Conservation (phyloP, 1,140 invertebrate genomes). For the Megalonaias nervosa region DNA sequence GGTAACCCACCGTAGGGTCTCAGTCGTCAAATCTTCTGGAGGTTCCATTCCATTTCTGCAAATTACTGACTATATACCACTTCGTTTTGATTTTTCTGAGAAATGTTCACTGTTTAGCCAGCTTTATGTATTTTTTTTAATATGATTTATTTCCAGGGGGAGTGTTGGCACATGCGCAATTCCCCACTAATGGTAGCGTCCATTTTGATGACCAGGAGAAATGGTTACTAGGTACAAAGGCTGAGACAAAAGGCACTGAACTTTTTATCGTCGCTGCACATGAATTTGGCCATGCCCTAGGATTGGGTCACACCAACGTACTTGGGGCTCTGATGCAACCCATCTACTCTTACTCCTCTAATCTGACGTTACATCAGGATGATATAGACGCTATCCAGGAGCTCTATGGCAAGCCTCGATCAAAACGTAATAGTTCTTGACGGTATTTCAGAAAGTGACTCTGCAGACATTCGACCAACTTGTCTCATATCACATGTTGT, state of each 20-base stretch:
- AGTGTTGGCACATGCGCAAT: slow-evolving; percentile 69
- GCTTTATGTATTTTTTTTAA: slow-evolving; percentile 14
- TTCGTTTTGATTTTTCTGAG: too few relatives aligned
- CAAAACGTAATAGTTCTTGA: too few relatives aligned
- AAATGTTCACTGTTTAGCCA: too few relatives aligned
- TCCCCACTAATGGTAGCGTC: slow-evolving; percentile 74
- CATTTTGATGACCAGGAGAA: slow-evolving; percentile 69
- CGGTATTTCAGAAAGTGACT: too few relatives aligned
- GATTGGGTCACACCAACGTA: slow-evolving; percentile 49
- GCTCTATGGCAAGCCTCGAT: slow-evolving; percentile 73
- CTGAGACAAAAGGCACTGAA: slow-evolving; percentile 41
- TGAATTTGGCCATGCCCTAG: slow-evolving; percentile 62
- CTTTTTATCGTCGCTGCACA: slow-evolving; percentile 59
- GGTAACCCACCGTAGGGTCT: too few relatives aligned
- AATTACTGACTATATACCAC: too few relatives aligned
- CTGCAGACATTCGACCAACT: too few relatives aligned
- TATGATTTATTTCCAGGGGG: slow-evolving; percentile 38
- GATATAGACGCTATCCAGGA: slow-evolving; percentile 84
- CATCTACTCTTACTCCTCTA: slow-evolving; percentile 48
- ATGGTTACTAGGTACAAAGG: slow-evolving; percentile 63
- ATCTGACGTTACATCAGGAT: slow-evolving; percentile 83
- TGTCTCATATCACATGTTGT: too few relatives aligned
- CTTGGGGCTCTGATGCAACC: slow-evolving; percentile 57
- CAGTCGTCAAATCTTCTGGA: too few relatives aligned
- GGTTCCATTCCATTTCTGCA: too few relatives aligned